Conservation (phyloP, 2,113 vertebrate genomes). For the Craseonycteris thonglongyai region DNA sequence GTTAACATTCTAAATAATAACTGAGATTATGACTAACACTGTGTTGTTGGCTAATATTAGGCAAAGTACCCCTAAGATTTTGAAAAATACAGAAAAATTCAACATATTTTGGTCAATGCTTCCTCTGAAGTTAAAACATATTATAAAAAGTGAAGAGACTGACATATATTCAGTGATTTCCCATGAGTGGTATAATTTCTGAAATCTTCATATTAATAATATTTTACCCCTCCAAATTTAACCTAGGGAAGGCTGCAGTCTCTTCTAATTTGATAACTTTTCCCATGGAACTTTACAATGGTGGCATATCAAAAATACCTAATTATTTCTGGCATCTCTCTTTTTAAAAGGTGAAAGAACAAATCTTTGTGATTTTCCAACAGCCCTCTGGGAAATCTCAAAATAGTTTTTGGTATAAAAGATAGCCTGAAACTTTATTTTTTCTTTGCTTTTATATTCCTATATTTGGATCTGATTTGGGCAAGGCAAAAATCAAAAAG, state of each 20-base stretch:
- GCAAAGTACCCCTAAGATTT: not conserved
- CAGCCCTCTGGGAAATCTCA: constrained; percentile 35
- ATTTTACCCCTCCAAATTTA: not conserved
- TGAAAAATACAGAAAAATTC: not conserved
- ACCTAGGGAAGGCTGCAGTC: not conserved
- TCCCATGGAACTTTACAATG: constrained; percentile 4
- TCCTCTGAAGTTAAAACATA: not conserved
- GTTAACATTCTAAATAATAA: not conserved
- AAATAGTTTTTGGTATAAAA: constrained; percentile 41
- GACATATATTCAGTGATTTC: not conserved
- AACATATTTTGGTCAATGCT: not conserved
- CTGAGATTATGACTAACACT: not conserved
- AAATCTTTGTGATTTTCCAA: constrained; percentile 41
- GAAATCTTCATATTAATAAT: not conserved
- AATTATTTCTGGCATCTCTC: constrained; percentile 35
- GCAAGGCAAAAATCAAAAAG: constrained; percentile 7
- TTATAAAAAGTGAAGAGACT: not conserved
- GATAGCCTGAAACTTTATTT: not conserved
- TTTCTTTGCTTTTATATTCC: not conserved
- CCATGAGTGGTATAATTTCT: not conserved
- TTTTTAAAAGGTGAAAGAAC: constrained; percentile 52
- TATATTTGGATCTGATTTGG: constrained; percentile 38
- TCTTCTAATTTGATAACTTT: constrained; percentile 8
- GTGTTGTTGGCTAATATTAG: not conserved
- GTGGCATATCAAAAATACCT: not conserved